Percentiles rank a stretch among this genome's conserved stretches.
These are phyloP conservation scores for Falco novaeseelandiae DNA, from an alignment of 2,797 vertebrate genomes.

Conservation along the genomic window DNA sequence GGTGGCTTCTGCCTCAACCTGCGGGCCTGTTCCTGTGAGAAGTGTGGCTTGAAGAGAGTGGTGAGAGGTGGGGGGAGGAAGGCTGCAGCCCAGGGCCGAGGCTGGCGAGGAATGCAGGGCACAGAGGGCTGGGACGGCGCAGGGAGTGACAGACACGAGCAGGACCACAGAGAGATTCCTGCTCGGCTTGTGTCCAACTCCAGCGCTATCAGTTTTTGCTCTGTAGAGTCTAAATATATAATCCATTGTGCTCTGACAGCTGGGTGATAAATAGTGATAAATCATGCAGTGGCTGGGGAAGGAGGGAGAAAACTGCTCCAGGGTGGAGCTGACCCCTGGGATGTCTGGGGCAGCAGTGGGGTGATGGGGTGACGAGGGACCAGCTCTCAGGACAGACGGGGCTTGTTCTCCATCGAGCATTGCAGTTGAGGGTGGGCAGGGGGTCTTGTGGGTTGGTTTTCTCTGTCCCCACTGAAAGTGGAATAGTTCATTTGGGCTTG, in stretches of 20 bases:
- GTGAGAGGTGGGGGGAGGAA: constrained; percentile 5
- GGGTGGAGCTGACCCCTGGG: constrained; percentile 26
- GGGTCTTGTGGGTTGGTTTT: not conserved
- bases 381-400: not conserved
- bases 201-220: constrained; percentile 3
- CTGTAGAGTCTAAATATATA: constrained; percentile 11
- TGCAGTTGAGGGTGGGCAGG: not conserved
- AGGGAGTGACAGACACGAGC: not conserved
- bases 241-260: not conserved
- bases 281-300: not conserved
- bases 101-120: constrained; percentile 14
- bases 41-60: constrained; percentile 5
- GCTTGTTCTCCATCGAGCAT: not conserved
- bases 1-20: not conserved
- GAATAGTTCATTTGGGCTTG: not conserved
- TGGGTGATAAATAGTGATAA: constrained; percentile 22
- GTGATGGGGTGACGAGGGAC: not conserved
- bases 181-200: not conserved
- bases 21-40: not conserved
- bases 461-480: not conserved
- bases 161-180: not conserved
- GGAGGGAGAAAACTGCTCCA: not conserved
- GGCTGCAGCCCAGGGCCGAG: not conserved
- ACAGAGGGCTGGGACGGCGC: not conserved
- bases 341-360: not conserved